Evolutionary conservation across 2,797 vertebrate species (phyloP).

Genomic region (Cynodonichthys magdalenae): DNA sequence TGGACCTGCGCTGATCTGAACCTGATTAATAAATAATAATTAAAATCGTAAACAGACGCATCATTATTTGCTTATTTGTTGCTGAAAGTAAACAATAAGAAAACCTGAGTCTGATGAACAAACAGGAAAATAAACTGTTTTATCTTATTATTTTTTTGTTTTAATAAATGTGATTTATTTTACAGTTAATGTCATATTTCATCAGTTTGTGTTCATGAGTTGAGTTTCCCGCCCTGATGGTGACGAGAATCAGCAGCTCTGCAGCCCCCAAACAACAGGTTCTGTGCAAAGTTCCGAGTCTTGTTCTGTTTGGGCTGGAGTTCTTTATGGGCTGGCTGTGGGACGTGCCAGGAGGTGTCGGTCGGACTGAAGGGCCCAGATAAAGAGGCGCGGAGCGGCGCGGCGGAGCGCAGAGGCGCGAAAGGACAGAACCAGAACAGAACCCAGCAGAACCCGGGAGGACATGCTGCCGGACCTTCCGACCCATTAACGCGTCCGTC

Average conservation of each 20-base stretch:
- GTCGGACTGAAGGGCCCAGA: slow-evolving; percentile 81
- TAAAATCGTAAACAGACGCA: not conserved
- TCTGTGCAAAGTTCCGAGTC: slow-evolving; percentile 2
- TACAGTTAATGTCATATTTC: not conserved
- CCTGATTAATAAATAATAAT: not conserved
- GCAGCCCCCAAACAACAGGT: not conserved
- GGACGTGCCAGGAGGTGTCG: slow-evolving; percentile 77
- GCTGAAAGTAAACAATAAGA: too few relatives aligned
- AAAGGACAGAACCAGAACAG: not conserved
- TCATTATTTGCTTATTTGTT: not conserved
- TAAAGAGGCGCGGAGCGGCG: slow-evolving; percentile 87
- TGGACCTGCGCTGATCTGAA: not conserved
- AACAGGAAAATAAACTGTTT: too few relatives aligned
- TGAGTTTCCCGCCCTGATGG: too few relatives aligned
- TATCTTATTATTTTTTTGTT: too few relatives aligned
- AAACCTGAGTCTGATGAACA: not conserved
- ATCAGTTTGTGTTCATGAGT: not conserved
- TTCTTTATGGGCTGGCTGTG: slow-evolving; percentile 72
- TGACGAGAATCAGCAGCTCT: not conserved
- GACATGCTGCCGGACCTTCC: slow-evolving; percentile 51
- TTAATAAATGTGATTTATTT: too few relatives aligned
- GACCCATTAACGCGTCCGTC: slow-evolving; percentile 24
- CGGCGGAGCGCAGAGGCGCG: slow-evolving; percentile 6
- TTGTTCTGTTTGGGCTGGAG: not conserved
- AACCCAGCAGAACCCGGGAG: slow-evolving; percentile 8